Conservation (phyloP, 2,797 vertebrate species). For the Siniperca scherzeri region DNA sequence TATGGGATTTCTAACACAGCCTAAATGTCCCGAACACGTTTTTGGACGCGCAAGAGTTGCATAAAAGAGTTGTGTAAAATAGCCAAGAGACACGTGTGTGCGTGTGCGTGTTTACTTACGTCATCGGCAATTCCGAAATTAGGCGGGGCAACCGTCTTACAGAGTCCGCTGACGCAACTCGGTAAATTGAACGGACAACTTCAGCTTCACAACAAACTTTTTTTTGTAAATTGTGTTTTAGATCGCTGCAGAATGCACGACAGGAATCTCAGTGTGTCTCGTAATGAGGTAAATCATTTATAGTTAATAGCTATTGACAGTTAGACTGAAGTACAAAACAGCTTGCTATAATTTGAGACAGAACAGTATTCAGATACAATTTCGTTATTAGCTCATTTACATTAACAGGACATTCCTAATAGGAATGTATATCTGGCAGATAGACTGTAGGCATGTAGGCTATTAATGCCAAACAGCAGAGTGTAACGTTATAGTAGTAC, state of each 20-base stretch:
- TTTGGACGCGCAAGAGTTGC: not conserved
- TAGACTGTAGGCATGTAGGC: not conserved
- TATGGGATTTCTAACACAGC: no score
- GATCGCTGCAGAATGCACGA: not conserved
- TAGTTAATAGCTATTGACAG: not conserved
- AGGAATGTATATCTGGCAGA: no score
- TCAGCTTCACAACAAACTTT: not conserved
- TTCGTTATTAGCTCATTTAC: not conserved
- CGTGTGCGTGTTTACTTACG: not conserved
- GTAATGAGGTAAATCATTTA: slow-evolving; percentile 53
- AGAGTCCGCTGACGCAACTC: not conserved
- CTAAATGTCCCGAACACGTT: no score
- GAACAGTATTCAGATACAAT: not conserved
- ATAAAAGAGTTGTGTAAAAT: not conserved
- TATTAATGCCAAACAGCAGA: not conserved
- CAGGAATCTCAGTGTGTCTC: slow-evolving; percentile 8
- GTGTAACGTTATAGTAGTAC: no score
- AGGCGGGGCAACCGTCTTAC: slow-evolving; percentile 7
- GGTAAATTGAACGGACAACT: accelerated
- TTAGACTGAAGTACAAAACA: not conserved
- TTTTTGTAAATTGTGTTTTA: accelerated
- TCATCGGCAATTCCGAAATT: slow-evolving; percentile 17
- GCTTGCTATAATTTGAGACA: not conserved
- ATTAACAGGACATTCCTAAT: not conserved
- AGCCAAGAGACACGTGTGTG: no score